phyloP scores from a whole-genome alignment of 1,140 invertebrate species.

The Drosophila watanabei region DNA sequence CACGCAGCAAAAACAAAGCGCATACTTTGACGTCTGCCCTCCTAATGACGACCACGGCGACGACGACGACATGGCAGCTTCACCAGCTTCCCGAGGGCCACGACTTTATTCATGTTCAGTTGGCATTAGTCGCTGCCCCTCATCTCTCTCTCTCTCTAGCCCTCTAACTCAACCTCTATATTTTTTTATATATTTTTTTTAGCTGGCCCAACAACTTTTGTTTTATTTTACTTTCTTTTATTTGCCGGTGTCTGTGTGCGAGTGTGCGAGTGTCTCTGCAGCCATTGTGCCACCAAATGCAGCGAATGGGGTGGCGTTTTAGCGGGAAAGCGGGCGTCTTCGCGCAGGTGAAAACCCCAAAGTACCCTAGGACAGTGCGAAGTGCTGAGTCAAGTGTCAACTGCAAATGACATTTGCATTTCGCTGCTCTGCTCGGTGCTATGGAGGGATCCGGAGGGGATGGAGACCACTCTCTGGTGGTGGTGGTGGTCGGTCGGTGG shows the following conservation, averaged over 20 bases:
- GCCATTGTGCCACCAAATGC: slow-evolving; percentile 68
- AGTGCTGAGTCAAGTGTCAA: slow-evolving; percentile 84
- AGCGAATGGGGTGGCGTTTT: slow-evolving; percentile 13
- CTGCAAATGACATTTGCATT: slow-evolving; percentile 84
- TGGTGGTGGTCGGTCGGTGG: slow-evolving; percentile 56
- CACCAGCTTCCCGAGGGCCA: slow-evolving; percentile 39
- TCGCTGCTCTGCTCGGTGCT: slow-evolving; percentile 57
- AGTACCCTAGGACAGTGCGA: slow-evolving; percentile 82
- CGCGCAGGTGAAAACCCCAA: slow-evolving; percentile 80
- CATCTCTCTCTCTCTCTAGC: neutral
- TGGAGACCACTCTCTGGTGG: slow-evolving; percentile 18
- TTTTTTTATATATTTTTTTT: slow-evolving; percentile 26
- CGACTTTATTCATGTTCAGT: slow-evolving; percentile 75
- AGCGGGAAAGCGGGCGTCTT: slow-evolving; percentile 16
- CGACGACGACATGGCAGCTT: slow-evolving; percentile 36
- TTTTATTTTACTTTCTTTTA: slow-evolving; percentile 63
- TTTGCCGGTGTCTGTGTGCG: slow-evolving; percentile 32
- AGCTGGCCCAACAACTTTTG: slow-evolving; percentile 33
- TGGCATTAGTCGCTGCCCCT: slow-evolving; percentile 70
- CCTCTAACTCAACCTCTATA: slow-evolving; percentile 15
- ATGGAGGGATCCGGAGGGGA: neutral
- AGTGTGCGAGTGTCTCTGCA: slow-evolving; percentile 22
- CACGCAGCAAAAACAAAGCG: slow-evolving; percentile 67
- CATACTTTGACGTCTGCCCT: slow-evolving; percentile 81
- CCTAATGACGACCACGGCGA: slow-evolving; percentile 77